Conservation (phyloP, 2,888 invertebrate species). For the Himalopsyche japonica region DNA sequence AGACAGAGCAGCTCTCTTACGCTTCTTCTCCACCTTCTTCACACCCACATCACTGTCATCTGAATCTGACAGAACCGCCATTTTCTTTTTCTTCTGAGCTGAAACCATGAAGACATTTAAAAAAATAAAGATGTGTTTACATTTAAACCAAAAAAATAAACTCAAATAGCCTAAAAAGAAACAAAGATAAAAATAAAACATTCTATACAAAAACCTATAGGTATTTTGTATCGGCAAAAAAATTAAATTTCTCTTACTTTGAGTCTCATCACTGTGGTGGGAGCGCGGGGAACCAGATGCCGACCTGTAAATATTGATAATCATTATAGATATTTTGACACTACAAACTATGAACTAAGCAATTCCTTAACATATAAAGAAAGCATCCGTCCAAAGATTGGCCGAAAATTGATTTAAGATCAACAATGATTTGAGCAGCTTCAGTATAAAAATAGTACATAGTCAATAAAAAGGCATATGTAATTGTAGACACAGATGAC, state of each 20-base stretch:
- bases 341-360: too few relatives aligned
- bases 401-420: too few relatives aligned
- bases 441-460: too few relatives aligned
- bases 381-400: too few relatives aligned
- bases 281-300: conserved; percentile 42
- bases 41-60: conserved; percentile 51
- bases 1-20: conserved; percentile 53
- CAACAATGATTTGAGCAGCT: too few relatives aligned
- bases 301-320: conserved; percentile 40
- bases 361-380: too few relatives aligned
- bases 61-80: conserved; percentile 58
- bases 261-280: conserved; percentile 23
- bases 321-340: too few relatives aligned
- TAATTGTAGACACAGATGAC: too few relatives aligned
- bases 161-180: too few relatives aligned
- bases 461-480: too few relatives aligned
- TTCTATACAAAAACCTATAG: neutral
- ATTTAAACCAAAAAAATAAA: too few relatives aligned
- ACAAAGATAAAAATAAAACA: neutral
- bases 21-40: conserved; percentile 49
- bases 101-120: neutral
- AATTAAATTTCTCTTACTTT: conserved; percentile 42
- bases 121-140: neutral
- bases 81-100: conserved; percentile 50
- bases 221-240: too few relatives aligned